Evolutionary conservation across 2,113 vertebrate genomes (phyloP).

Genomic region (Cynocephalus volans): DNA sequence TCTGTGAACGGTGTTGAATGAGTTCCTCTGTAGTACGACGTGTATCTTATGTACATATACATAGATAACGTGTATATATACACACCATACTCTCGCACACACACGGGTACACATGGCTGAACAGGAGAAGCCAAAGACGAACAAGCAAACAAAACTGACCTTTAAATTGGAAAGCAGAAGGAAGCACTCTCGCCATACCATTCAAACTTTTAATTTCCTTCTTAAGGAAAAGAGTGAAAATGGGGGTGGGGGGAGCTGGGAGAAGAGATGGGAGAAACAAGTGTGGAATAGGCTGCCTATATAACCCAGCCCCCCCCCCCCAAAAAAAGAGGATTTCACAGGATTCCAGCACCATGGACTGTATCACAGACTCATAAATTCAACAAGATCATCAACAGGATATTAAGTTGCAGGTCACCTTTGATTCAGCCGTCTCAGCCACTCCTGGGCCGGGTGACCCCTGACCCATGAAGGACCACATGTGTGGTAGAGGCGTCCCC

Average conservation of each 20-base stretch:
- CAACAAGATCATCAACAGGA: slow-evolving; percentile 95
- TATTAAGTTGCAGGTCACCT: slow-evolving; percentile 93
- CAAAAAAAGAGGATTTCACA: slow-evolving; percentile 34
- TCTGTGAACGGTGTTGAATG: background rate
- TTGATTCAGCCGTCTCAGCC: slow-evolving; percentile 91
- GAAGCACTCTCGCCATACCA: background rate
- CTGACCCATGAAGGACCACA: slow-evolving; percentile 94
- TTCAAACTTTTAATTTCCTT: slow-evolving; percentile 9
- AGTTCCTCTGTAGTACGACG: background rate
- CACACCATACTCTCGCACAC: background rate
- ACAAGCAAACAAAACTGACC: background rate
- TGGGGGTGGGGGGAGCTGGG: background rate
- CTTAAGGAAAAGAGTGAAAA: background rate
- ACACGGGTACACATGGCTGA: background rate
- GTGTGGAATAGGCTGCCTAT: background rate
- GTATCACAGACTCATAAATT: slow-evolving; percentile 89
- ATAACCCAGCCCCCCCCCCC: background rate
- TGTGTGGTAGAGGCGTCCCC: slow-evolving; percentile 90
- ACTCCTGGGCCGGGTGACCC: slow-evolving; percentile 95
- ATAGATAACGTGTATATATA: background rate
- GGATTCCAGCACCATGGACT: slow-evolving; percentile 81
- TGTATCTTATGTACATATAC: background rate
- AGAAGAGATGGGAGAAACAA: background rate
- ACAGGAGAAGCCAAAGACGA: background rate
- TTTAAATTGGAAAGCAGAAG: background rate